phyloP scores from a whole-genome alignment of 1,140 invertebrate genomes.

The Wasmannia auropunctata region DNA sequence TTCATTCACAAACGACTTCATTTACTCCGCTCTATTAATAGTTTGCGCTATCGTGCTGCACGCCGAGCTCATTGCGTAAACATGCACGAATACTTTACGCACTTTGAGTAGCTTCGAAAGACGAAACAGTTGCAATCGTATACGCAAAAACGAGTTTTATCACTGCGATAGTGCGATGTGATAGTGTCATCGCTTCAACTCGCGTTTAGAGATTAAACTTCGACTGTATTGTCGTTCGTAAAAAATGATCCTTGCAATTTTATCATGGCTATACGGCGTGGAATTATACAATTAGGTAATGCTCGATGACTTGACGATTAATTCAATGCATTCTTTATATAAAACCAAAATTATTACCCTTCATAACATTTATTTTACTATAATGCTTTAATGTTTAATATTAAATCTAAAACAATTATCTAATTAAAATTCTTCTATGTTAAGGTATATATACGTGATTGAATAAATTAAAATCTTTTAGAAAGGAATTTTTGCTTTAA shows the following conservation, averaged over 20 bases:
- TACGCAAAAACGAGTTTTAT: constrained; percentile 25
- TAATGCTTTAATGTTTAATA: neutral
- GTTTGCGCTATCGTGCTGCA: constrained; percentile 27
- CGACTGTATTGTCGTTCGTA: neutral
- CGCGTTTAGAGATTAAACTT: constrained; percentile 26
- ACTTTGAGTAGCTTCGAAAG: neutral
- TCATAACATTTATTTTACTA: neutral
- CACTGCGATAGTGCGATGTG: constrained; percentile 16
- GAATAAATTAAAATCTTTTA: neutral
- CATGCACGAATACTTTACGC: neutral
- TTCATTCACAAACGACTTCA: neutral
- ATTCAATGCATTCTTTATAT: neutral
- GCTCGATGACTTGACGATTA: neutral
- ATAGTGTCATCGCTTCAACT: constrained; percentile 12
- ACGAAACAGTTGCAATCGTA: neutral
- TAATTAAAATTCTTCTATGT: neutral
- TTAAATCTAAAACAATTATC: neutral
- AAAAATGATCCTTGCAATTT: constrained; percentile 14
- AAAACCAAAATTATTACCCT: neutral
- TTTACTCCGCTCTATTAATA: constrained; percentile 12
- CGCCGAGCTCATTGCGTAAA: constrained; percentile 19
- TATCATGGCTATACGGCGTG: neutral
- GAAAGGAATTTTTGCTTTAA: too few relatives aligned
- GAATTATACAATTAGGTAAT: neutral
- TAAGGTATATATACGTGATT: neutral